Conservation (phyloP, 2,113 vertebrate species). For the Hiodon alosoides region DNA sequence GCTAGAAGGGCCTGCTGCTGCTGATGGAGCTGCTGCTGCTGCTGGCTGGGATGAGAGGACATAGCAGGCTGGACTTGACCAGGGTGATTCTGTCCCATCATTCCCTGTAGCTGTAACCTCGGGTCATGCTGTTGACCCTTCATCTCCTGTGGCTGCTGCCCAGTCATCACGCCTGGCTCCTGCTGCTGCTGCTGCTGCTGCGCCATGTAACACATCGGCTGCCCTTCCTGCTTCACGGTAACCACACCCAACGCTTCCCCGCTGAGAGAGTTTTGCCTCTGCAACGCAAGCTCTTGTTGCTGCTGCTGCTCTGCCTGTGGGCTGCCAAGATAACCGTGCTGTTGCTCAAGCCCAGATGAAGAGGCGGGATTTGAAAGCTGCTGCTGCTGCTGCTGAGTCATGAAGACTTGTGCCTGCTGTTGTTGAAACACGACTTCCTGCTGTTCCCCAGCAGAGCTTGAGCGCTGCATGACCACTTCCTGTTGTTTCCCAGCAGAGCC, state of each 20-base stretch:
- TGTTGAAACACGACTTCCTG: conserved; percentile 41
- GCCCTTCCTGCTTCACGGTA: conserved; percentile 60
- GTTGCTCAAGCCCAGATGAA: conserved; percentile 48
- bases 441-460: conserved; percentile 50
- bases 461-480: conserved; percentile 43
- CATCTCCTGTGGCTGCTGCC: conserved; percentile 52
- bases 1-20: conserved; percentile 61
- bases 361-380: conserved; percentile 42
- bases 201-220: conserved; percentile 49
- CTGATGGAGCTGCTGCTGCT: conserved; percentile 20
- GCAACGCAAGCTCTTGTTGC: conserved; percentile 38
- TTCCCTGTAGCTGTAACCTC: conserved; percentile 50
- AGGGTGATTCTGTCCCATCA: conserved; percentile 39
- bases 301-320: conserved; percentile 41
- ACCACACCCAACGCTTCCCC: conserved; percentile 46
- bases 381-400: conserved; percentile 47
- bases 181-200: conserved; percentile 36
- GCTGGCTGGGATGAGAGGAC: conserved; percentile 51
- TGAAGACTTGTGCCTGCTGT: conserved; percentile 41
- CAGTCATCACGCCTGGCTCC: conserved; percentile 22
- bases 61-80: conserved; percentile 50
- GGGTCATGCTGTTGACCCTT: conserved; percentile 43
- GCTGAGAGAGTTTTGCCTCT: conserved; percentile 61
- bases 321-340: conserved; percentile 44
- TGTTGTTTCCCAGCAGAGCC: background rate